Conservation (phyloP, 1,140 invertebrate genomes). For the Bombus breviceps region DNA sequence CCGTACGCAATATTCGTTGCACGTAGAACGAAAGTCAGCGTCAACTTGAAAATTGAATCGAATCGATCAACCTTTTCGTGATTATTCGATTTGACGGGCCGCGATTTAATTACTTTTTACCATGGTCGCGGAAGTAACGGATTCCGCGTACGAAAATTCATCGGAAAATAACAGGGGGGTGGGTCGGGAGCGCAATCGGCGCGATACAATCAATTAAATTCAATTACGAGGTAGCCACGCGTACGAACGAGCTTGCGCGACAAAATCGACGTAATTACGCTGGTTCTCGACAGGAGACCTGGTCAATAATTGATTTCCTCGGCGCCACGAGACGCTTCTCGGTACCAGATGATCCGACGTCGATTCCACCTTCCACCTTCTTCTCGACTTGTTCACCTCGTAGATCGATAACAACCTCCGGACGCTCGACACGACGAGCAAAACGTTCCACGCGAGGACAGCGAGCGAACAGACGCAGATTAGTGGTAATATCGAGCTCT, state of each 20-base stretch:
- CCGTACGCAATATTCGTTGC: no score
- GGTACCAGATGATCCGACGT: not conserved
- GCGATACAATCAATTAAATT: conserved; percentile 63
- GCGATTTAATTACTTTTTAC: conserved; percentile 14
- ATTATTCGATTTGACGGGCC: not conserved
- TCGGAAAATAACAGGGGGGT: not conserved
- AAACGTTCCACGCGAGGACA: not conserved
- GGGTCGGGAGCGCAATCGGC: not conserved
- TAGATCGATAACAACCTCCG: not conserved
- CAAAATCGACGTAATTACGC: conserved; percentile 55
- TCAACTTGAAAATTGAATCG: not conserved
- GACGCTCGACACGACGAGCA: not conserved
- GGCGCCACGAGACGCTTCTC: not conserved
- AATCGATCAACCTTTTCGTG: not conserved
- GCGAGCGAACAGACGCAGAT: conserved; percentile 11
- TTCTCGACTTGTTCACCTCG: not conserved
- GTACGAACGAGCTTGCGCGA: conserved; percentile 39
- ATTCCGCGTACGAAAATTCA: conserved; percentile 10
- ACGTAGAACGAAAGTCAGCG: not conserved
- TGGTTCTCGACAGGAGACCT: conserved; percentile 17
- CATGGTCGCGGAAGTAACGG: not conserved
- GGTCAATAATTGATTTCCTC: conserved; percentile 53
- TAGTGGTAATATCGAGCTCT: not conserved
- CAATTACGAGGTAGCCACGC: conserved; percentile 51
- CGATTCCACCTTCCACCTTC: no score